These are phyloP conservation scores for Antechinus stuartii DNA, from an alignment of 2,113 vertebrate genomes.

Conservation along the genomic window DNA sequence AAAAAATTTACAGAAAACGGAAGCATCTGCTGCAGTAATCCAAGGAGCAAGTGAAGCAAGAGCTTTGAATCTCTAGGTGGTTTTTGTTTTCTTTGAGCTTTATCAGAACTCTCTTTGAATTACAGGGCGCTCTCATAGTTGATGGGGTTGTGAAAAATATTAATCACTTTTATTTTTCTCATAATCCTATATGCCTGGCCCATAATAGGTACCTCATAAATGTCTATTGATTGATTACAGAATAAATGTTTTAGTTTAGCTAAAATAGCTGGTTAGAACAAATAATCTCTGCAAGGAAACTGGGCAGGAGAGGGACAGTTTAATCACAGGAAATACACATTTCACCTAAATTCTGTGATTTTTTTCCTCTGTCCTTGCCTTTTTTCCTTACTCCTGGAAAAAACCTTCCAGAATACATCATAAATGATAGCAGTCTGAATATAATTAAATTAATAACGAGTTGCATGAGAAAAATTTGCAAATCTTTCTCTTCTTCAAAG, in stretches of 20 bases:
- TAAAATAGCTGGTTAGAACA: background rate
- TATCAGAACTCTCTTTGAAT: background rate
- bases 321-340: background rate
- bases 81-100: background rate
- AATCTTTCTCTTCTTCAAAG: background rate
- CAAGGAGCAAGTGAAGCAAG: background rate
- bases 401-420: background rate
- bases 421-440: background rate
- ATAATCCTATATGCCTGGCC: background rate
- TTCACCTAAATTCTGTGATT: background rate
- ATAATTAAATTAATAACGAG: background rate
- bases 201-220: background rate
- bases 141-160: background rate
- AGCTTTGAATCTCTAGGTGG: background rate
- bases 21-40: background rate
- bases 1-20: constrained; percentile 8
- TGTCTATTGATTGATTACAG: background rate
- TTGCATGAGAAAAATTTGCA: background rate
- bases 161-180: background rate
- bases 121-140: background rate
- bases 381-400: background rate
- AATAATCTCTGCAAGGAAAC: background rate
- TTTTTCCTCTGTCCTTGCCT: background rate
- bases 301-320: constrained; percentile 8
- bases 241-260: background rate